Percentiles rank a stretch among this genome's conserved stretches.
These are phyloP conservation scores for Crematogaster levior DNA, from an alignment of 2,888 invertebrate species.

Conservation along the genomic window DNA sequence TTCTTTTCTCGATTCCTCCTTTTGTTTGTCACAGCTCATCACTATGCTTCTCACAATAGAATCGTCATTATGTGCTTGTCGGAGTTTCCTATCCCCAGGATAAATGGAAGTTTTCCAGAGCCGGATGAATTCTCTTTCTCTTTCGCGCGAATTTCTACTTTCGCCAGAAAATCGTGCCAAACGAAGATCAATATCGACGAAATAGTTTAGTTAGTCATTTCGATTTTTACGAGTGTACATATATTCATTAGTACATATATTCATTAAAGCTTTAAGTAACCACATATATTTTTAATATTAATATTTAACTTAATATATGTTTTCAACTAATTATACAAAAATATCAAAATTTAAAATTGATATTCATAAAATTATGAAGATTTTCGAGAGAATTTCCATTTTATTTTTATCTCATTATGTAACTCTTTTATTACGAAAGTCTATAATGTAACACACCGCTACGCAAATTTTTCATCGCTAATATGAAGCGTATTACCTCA, in stretches of 20 bases:
- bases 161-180: conserved; percentile 58
- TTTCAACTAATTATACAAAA: conserved; percentile 2
- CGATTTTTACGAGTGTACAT: neutral
- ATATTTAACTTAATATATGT: neutral
- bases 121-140: conserved; percentile 21
- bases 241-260: too few species aligned
- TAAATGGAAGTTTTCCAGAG: conserved; percentile 47
- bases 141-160: conserved; percentile 60
- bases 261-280: neutral
- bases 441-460: neutral
- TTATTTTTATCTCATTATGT: neutral
- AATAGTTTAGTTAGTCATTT: neutral
- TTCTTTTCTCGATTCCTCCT: conserved; percentile 5
- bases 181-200: conserved; percentile 55
- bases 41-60: conserved; percentile 18
- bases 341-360: neutral
- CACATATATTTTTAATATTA: too few species aligned
- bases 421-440: neutral
- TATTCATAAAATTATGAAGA: neutral
- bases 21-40: conserved; percentile 33
- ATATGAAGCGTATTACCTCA: neutral
- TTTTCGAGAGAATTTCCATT: neutral
- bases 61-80: conserved; percentile 23
- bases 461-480: neutral
- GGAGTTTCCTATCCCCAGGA: conserved; percentile 43